Conservation (phyloP, 1,140 invertebrate genomes). For the Phocides pigmalion region DNA sequence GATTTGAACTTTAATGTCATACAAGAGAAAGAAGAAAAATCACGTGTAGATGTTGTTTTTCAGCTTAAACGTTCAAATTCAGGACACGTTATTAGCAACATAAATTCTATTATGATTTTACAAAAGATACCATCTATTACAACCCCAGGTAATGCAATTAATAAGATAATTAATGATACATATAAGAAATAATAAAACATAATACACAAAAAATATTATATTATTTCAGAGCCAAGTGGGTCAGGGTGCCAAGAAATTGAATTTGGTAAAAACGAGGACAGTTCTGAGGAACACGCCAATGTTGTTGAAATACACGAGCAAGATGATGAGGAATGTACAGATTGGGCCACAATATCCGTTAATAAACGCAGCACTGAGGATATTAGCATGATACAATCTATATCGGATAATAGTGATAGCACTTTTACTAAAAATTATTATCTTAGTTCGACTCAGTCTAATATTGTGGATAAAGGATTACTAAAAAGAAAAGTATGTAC, state of each 20-base stretch:
- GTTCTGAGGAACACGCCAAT: background rate
- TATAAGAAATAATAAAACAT: background rate
- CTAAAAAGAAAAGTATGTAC: background rate
- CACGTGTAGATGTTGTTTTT: constrained; percentile 56
- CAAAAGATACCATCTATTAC: constrained; percentile 36
- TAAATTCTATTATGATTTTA: constrained; percentile 60
- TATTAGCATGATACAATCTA: background rate
- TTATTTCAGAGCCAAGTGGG: constrained; percentile 19
- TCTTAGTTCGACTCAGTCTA: background rate
- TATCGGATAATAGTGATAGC: background rate
- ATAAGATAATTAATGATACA: constrained; percentile 8
- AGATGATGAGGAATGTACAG: background rate
- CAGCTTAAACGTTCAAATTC: constrained; percentile 53
- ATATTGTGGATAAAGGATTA: background rate
- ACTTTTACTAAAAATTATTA: background rate
- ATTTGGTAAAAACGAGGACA: too few species aligned
- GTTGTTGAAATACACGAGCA: constrained; percentile 15
- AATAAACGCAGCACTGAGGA: background rate
- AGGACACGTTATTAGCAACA: constrained; percentile 53
- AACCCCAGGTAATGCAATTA: constrained; percentile 30
- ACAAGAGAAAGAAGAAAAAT: constrained; percentile 32
- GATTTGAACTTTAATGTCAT: constrained; percentile 23
- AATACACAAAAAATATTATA: background rate
- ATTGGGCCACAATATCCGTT: background rate
- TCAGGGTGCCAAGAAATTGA: background rate